Evolutionary conservation across 2,888 invertebrate genomes (phyloP).

Genomic region (Cremastinae sp.): DNA sequence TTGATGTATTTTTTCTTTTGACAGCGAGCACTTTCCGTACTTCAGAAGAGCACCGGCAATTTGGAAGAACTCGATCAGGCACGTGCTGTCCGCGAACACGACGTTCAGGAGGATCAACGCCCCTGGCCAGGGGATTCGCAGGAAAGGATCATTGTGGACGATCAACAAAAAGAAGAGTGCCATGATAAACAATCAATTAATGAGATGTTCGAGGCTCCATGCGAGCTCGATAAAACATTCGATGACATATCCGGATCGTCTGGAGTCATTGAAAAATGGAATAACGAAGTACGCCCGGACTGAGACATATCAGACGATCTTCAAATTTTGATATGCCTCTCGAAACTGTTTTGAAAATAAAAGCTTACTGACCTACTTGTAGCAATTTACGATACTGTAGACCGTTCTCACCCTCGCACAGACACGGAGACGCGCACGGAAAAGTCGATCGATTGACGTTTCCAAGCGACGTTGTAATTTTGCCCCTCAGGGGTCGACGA

Average conservation of each 20-base stretch:
- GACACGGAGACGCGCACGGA: constrained; percentile 12
- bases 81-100: constrained; percentile 98
- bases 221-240: constrained; percentile 94
- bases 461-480: constrained; percentile 64
- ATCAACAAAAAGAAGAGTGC: constrained; percentile 96
- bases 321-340: too few species aligned
- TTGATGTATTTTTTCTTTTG: too few species aligned
- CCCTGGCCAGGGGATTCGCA: constrained; percentile 91
- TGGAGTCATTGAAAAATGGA: constrained; percentile 91
- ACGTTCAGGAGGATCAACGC: constrained; percentile 99
- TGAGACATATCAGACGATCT: too few species aligned
- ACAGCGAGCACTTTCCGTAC: constrained; percentile 97
- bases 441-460: constrained; percentile 62
- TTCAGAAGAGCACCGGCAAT: constrained; percentile 99
- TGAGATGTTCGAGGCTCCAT: constrained; percentile 98
- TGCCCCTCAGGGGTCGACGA: constrained; percentile 82
- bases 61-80: constrained; percentile 99
- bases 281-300: constrained; percentile 91
- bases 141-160: constrained; percentile 96
- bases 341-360: too few species aligned
- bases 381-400: constrained; percentile 32
- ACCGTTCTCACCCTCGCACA: constrained; percentile 6
- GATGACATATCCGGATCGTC: constrained; percentile 95
- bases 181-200: constrained; percentile 99
- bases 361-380: constrained; percentile 62